Evolutionary conservation across 1,140 invertebrate species (phyloP).

Genomic region (Hylaeus volcanicus): DNA sequence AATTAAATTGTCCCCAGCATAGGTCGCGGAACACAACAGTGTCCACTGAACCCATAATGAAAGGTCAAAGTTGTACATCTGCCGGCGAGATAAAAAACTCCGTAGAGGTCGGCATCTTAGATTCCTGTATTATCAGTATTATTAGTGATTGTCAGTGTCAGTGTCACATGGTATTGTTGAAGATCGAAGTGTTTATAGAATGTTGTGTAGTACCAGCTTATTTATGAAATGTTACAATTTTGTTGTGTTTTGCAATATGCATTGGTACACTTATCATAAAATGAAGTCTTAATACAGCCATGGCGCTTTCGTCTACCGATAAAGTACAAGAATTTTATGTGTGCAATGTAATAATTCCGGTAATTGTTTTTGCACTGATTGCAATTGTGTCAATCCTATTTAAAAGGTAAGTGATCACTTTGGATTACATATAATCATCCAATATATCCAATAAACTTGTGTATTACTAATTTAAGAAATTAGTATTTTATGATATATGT

Average conservation of each 20-base stretch:
- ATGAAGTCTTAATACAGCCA: not conserved
- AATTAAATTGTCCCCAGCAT: too few relatives aligned
- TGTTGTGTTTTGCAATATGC: not conserved
- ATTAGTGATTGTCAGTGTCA: too few relatives aligned
- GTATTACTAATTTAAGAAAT: conserved; percentile 10
- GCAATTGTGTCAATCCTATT: conserved; percentile 52
- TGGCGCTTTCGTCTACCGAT: conserved; percentile 3
- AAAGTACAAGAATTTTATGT: conserved; percentile 24
- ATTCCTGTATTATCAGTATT: too few relatives aligned
- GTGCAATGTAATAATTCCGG: conserved; percentile 15
- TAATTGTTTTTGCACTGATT: conserved; percentile 36
- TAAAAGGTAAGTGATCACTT: conserved; percentile 64
- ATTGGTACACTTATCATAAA: not conserved
- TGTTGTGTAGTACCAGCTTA: not conserved
- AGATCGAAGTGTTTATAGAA: too few relatives aligned
- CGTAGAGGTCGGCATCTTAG: too few relatives aligned
- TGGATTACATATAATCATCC: not conserved
- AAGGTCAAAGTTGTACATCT: too few relatives aligned
- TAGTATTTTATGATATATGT: conserved; percentile 5
- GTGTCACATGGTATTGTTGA: too few relatives aligned
- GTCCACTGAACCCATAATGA: too few relatives aligned
- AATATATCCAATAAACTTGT: not conserved
- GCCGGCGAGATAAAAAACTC: too few relatives aligned
- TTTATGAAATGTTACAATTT: not conserved
- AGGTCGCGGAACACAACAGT: too few relatives aligned